Evolutionary conservation across 2,888 invertebrate genomes (phyloP).

Genomic region (Poecilobothrus nobilitatus): DNA sequence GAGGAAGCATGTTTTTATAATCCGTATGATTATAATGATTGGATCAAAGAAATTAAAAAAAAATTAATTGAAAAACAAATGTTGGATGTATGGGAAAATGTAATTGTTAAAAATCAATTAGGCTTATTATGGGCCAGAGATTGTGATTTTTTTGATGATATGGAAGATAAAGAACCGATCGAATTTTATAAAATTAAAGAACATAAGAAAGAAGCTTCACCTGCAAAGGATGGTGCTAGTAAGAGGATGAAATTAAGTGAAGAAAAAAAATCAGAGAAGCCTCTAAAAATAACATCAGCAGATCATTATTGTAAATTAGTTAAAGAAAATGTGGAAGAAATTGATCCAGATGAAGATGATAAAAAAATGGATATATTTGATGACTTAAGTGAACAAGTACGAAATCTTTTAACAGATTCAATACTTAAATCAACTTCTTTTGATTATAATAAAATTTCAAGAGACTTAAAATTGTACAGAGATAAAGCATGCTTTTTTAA

Average conservation of each 20-base stretch:
- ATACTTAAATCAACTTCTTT: conserved; percentile 30
- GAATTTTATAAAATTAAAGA: conserved; percentile 31
- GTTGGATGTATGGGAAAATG: conserved; percentile 35
- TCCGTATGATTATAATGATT: conserved; percentile 36
- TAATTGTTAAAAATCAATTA: conserved; percentile 31
- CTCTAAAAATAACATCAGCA: conserved; percentile 46
- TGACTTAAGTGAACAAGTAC: conserved; percentile 32
- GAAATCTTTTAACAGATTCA: conserved; percentile 32
- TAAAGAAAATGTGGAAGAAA: conserved; percentile 36
- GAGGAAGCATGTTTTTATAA: conserved; percentile 41
- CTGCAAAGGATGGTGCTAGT: background rate
- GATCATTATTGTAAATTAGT: conserved; percentile 51
- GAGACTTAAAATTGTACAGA: conserved; percentile 32
- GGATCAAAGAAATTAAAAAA: conserved; percentile 36
- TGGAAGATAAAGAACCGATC: conserved; percentile 27
- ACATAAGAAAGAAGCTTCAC: conserved; percentile 8
- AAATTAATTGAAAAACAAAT: conserved; percentile 32
- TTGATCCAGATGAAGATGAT: conserved; percentile 29
- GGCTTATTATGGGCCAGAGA: conserved; percentile 36
- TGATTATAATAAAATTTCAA: conserved; percentile 30
- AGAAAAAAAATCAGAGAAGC: background rate
- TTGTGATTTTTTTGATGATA: conserved; percentile 34
- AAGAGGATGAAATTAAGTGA: background rate
- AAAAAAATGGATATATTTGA: conserved; percentile 26
- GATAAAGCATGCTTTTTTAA: conserved; percentile 41